Conservation (phyloP, 2,888 invertebrate species). For the Oscheius sp. region DNA sequence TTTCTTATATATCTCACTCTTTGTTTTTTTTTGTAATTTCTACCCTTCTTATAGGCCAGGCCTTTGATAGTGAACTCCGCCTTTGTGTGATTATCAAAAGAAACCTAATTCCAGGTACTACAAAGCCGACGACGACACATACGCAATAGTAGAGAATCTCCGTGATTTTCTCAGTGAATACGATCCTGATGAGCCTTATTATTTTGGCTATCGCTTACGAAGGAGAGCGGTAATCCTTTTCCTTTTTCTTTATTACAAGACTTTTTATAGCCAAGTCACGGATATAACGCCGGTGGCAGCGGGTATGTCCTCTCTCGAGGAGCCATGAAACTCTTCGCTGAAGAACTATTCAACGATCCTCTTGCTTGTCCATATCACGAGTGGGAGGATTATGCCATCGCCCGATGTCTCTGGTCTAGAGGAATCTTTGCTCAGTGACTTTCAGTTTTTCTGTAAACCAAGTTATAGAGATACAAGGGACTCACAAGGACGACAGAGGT, state of each 20-base stretch:
- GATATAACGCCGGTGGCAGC: constrained; percentile 57
- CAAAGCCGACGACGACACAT: constrained; percentile 58
- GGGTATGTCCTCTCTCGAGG: constrained; percentile 52
- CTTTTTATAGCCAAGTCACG: constrained; percentile 29
- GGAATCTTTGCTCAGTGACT: constrained; percentile 14
- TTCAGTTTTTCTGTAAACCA: not conserved
- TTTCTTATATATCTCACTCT: no score
- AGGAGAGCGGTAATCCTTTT: constrained; percentile 42
- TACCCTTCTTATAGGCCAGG: no score
- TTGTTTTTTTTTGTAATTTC: not conserved
- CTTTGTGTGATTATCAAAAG: no score
- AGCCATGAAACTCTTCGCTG: constrained; percentile 51
- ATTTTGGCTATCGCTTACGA: constrained; percentile 51
- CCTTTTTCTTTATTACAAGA: not conserved
- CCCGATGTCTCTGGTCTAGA: constrained; percentile 34
- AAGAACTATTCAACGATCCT: constrained; percentile 44
- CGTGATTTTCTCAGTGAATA: constrained; percentile 42
- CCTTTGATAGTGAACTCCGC: no score
- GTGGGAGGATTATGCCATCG: constrained; percentile 57
- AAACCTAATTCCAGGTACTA: constrained; percentile 44
- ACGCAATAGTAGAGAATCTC: constrained; percentile 51
- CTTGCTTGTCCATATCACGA: constrained; percentile 52
- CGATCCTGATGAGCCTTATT: constrained; percentile 53
- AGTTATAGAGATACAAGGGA: constrained; percentile 46
- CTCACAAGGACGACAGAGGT: constrained; percentile 47